Base-by-base conservation (phyloP, 2,888 invertebrate species). In the Therioaphis trifolii region DNA sequence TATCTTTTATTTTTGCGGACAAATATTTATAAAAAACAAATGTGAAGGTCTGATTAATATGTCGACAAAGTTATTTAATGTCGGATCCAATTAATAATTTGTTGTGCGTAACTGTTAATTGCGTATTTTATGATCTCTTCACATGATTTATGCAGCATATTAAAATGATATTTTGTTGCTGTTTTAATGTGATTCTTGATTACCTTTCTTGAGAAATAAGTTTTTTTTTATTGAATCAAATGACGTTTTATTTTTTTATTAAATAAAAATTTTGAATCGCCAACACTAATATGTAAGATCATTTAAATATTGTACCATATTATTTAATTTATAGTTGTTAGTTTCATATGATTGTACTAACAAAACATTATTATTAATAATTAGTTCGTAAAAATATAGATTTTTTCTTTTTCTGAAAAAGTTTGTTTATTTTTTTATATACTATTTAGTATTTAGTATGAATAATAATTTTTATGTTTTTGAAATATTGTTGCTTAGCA, bases 81-180 rank as follows among this genome's bases (percentile, higher is more conserved):
- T 49, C 35, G 12, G 43, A 82, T 72, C 21, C 80, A 72, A 63
- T 82, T 82, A 61, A 49, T 82, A 72, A 78, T 78, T 82, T 72
- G 61, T 49, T 82, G n/a, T 82, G 63, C 72, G 71, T 35, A 82
- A 82, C 63, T 46, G 15, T 61, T 82, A 72, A 72, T 82, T 82
- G 80, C 80, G 72, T 80, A 72, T 82, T 72, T 82, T 82, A 82
- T 82, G 80, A 82, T 82, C 80, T 82, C 80, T 82, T 72, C 72
- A 82, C 80, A 82, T 82, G 52, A 82, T 61, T 63, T 82, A 82
- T 82, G 61, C 71, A 72, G 74, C 80, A 80, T 61, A 24, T 63
- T 40, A 24, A 35, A 46, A 80, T 40, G 21, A 78, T 71, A 72
- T 61, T 72, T 72, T 82, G 49, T 80, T 80, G 77, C 61, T 75